phyloP scores from a whole-genome alignment of 2,113 vertebrate species.

The Grammomys surdaster region DNA sequence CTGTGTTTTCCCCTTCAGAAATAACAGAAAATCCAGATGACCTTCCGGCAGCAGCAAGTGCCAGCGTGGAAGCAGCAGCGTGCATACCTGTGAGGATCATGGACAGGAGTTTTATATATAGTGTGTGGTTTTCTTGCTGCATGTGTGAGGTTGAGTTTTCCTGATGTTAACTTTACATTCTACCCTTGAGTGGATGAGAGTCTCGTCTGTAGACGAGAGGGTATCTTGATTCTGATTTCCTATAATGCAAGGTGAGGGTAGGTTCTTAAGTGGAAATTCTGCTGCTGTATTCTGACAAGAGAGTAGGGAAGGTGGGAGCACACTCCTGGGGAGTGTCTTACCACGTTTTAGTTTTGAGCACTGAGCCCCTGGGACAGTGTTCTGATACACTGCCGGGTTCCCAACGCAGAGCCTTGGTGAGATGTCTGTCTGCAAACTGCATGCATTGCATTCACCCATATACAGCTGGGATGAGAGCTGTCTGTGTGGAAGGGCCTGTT shows the following conservation, averaged over 20 bases:
- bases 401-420: neutral
- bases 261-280: constrained; percentile 44
- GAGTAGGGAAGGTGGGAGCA: neutral
- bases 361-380: neutral
- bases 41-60: neutral
- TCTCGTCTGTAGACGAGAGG: too few species aligned
- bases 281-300: constrained; percentile 11
- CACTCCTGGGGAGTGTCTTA: neutral
- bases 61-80: neutral
- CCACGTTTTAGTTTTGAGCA: neutral
- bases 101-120: constrained; percentile 3
- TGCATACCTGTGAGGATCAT: neutral
- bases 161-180: constrained; percentile 38
- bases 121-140: constrained; percentile 50
- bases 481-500: constrained; percentile 44
- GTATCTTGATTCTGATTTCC: neutral
- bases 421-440: neutral
- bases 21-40: neutral
- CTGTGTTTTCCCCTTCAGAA: constrained; percentile 17
- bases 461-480: neutral
- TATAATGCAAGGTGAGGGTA: constrained; percentile 39
- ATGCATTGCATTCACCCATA: neutral
- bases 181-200: neutral
- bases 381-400: neutral
- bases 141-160: neutral